A percentile compares a stretch with the other conserved stretches of the same genome.
These are phyloP conservation scores for Oeneis ivallda DNA, from an alignment of 2,888 invertebrate genomes.

Conservation along the genomic window DNA sequence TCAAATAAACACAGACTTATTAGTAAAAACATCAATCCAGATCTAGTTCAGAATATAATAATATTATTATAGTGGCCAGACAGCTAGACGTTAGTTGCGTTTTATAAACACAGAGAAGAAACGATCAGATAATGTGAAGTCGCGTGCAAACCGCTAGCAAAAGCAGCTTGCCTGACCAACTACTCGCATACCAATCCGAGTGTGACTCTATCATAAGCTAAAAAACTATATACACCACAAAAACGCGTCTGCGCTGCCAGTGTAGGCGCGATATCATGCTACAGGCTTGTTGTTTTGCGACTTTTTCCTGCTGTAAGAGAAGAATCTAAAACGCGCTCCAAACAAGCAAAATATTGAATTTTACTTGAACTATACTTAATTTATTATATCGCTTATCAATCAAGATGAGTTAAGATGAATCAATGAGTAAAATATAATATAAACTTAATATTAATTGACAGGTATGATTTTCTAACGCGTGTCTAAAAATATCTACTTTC, in stretches of 20 bases:
- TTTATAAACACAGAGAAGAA: constrained; percentile 1
- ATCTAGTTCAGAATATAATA: constrained; percentile 4
- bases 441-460: no score
- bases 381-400: no score
- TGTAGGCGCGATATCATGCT: neutral
- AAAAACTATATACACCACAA: constrained; percentile 43
- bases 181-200: constrained; percentile 23
- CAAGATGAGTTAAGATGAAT: no score
- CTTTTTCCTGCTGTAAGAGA: neutral
- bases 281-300: neutral
- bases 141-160: constrained; percentile 31
- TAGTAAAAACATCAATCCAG: constrained; percentile 3
- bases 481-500: no score
- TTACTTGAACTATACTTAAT: no score
- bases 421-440: no score
- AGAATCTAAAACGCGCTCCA: no score
- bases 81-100: constrained; percentile 5
- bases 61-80: neutral
- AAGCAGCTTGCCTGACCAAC: constrained; percentile 7
- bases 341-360: no score
- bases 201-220: constrained; percentile 14
- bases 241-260: constrained; percentile 62
- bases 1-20: neutral
- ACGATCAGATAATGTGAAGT: constrained; percentile 9
- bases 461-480: no score